Conservation (phyloP, 1,140 invertebrate species). For the Diabrotica undecimpunctata region DNA sequence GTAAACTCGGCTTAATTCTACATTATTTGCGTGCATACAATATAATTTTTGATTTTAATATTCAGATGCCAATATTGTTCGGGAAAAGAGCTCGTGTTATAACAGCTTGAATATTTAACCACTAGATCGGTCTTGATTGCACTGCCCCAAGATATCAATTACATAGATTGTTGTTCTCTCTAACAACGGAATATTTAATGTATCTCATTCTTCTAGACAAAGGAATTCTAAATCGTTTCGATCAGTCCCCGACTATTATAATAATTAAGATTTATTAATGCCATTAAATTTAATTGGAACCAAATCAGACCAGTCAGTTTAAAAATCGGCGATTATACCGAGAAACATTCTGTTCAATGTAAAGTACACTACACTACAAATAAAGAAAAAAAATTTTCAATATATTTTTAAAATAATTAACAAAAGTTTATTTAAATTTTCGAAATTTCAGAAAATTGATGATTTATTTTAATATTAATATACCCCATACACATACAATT, state of each 20-base stretch:
- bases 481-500: too few relatives aligned
- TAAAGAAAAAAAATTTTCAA: too few relatives aligned
- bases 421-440: too few relatives aligned
- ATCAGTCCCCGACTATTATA: constrained; percentile 11
- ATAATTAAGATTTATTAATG: constrained; percentile 21
- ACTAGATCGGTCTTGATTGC: constrained; percentile 45
- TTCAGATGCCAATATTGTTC: constrained; percentile 45
- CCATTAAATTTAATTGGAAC: constrained; percentile 6
- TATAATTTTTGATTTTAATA: constrained; percentile 42
- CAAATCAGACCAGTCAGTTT: not conserved
- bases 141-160: constrained; percentile 47
- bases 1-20: constrained; percentile 30
- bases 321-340: too few relatives aligned
- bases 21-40: constrained; percentile 38
- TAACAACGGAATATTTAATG: constrained; percentile 45
- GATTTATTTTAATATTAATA: too few relatives aligned
- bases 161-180: constrained; percentile 46
- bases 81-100: constrained; percentile 35
- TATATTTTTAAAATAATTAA: too few relatives aligned
- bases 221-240: constrained; percentile 35
- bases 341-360: too few relatives aligned
- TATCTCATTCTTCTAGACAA: constrained; percentile 38
- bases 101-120: constrained; percentile 44
- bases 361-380: too few relatives aligned
- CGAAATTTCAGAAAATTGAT: too few relatives aligned